These are phyloP conservation scores for Dasysyrphus tricinctus DNA, from an alignment of 2,888 invertebrate species.

Conservation along the genomic window DNA sequence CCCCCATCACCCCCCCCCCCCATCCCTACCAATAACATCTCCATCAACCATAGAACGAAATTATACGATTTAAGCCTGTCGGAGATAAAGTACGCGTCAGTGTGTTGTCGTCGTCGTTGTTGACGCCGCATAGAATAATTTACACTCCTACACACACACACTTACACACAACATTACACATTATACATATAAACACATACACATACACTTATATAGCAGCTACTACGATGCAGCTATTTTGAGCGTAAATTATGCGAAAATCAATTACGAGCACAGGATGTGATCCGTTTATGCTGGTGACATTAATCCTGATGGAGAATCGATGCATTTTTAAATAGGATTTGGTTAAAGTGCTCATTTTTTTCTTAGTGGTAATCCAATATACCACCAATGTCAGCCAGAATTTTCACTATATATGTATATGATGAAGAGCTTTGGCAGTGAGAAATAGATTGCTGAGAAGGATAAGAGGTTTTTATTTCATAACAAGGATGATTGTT, in stretches of 20 bases:
- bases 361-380: conserved; percentile 19
- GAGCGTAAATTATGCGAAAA: conserved; percentile 69
- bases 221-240: conserved; percentile 32
- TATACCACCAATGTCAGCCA: conserved; percentile 25
- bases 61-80: conserved; percentile 27
- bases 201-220: neutral
- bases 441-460: conserved; percentile 1
- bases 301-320: conserved; percentile 67
- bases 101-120: neutral
- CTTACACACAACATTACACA: neutral
- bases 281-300: conserved; percentile 63
- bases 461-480: neutral
- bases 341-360: conserved; percentile 41
- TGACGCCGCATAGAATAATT: conserved; percentile 21
- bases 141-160: conserved; percentile 17
- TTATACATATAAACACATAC: neutral
- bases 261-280: conserved; percentile 62
- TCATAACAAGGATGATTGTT: no score
- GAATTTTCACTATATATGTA: neutral
- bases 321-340: conserved; percentile 64
- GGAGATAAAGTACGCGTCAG: conserved; percentile 28
- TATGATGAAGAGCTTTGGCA: conserved; percentile 4
- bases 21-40: neutral
- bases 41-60: neutral
- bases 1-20: no score